phyloP scores from a whole-genome alignment of 2,113 vertebrate genomes.

The Ictalurus furcatus region DNA sequence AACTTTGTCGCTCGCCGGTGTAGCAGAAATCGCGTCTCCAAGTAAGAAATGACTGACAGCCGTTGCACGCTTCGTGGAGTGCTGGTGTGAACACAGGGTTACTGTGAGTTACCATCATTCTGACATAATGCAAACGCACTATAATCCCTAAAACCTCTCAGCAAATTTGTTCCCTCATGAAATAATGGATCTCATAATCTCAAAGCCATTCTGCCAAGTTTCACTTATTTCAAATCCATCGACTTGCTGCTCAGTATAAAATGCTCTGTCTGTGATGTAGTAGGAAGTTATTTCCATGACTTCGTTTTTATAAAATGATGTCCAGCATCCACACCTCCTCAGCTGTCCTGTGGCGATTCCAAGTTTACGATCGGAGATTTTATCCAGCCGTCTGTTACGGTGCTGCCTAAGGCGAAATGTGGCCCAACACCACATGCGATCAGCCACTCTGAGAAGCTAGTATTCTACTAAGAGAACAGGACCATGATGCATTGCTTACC shows the following conservation, averaged over 20 bases:
- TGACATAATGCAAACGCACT: neutral
- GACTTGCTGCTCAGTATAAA: neutral
- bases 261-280: neutral
- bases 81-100: neutral
- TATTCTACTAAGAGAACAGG: neutral
- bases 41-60: neutral
- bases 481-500: conserved; percentile 14
- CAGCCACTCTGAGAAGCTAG: neutral
- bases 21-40: neutral
- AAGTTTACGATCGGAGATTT: conserved; percentile 6
- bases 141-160: neutral
- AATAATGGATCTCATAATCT: neutral
- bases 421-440: neutral
- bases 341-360: neutral
- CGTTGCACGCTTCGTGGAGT: too few species aligned
- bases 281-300: neutral
- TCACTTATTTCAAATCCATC: neutral
- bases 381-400: neutral
- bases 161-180: neutral
- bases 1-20: neutral
- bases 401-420: neutral
- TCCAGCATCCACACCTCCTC: neutral
- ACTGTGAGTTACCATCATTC: neutral
- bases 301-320: neutral
- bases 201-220: neutral